Evolutionary conservation across 2,888 invertebrate species (phyloP), one percentile per base, ranked within the genome.

Genomic region (Hemistola chrysoprasaria): DNA sequence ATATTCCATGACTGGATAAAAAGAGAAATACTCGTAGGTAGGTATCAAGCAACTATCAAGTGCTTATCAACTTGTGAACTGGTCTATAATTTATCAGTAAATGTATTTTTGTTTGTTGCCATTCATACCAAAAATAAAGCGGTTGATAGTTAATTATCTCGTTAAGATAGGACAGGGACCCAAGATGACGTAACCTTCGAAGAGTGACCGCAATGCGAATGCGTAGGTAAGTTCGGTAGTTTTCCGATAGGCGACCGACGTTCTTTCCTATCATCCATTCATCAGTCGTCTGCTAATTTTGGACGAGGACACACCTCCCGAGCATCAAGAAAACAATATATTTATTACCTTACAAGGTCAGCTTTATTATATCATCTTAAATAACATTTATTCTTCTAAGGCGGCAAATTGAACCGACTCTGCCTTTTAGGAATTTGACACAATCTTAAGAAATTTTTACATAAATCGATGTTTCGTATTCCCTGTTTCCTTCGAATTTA

Each of bases 271-370:
- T 35, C 40, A 46, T 16, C 25, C 40, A 55, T 40, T 65, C 67
- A 71, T 66, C 68, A 72, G 74, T 76, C 59, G 62, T 37, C 47
- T 45, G 46, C 43, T 59, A 63, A 60, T 56, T 71, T 75, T 62
- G 62, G 65, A 50, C 52, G 56, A 47, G 51, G 60, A 53, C 62
- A 61, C 65, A 65, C 59, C 47, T 56, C 57, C 48, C 23, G 40
- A 9, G 6, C 22, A 6, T 20, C 5, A 11, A 20, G 6, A n/a
- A 10, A 34, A 29, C 11, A 38, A 31, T 36, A 29, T 38, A 20
- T 21, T 24, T 10, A 29, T 37, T 41, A 30, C 33, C 3, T 25
- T 25, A 28, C 22, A 53, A 50, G 50, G 50, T 53, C 34, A 50
- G 47, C 20, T 37, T 10, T 8, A 27, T 44, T 28, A 16, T 16